These are phyloP conservation scores for Buceros bicornis DNA, from an alignment of 2,797 vertebrate genomes.

Conservation along the genomic window DNA sequence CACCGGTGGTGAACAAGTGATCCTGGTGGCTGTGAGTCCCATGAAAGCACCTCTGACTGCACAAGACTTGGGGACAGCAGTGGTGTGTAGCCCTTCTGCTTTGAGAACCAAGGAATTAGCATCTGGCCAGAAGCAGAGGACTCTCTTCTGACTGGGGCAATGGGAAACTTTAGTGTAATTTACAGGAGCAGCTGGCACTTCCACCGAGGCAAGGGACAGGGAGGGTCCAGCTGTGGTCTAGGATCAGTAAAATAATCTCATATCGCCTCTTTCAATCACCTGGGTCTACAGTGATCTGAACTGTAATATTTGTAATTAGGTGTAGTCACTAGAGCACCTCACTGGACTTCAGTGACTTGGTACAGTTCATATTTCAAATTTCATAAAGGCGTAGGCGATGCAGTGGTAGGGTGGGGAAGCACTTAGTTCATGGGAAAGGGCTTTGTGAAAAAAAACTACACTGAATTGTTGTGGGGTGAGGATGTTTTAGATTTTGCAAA, in stretches of 20 bases:
- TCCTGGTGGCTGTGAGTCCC: background rate
- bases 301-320: background rate
- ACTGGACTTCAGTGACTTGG: background rate
- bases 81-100: background rate
- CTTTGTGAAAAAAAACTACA: background rate
- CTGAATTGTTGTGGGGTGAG: background rate
- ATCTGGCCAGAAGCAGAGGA: background rate
- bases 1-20: background rate
- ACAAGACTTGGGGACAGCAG: background rate
- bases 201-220: rapidly evolving
- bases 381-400: background rate
- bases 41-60: rapidly evolving
- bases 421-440: background rate
- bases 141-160: background rate
- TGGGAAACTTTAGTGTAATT: rapidly evolving
- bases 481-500: background rate
- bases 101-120: background rate
- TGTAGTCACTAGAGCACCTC: background rate
- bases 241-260: background rate
- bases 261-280: background rate
- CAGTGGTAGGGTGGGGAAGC: background rate
- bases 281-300: background rate
- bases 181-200: background rate
- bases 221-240: background rate
- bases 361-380: background rate